These are phyloP conservation scores for Caenorhabditis becei DNA, from an alignment of 2,888 invertebrate species.

Conservation along the genomic window DNA sequence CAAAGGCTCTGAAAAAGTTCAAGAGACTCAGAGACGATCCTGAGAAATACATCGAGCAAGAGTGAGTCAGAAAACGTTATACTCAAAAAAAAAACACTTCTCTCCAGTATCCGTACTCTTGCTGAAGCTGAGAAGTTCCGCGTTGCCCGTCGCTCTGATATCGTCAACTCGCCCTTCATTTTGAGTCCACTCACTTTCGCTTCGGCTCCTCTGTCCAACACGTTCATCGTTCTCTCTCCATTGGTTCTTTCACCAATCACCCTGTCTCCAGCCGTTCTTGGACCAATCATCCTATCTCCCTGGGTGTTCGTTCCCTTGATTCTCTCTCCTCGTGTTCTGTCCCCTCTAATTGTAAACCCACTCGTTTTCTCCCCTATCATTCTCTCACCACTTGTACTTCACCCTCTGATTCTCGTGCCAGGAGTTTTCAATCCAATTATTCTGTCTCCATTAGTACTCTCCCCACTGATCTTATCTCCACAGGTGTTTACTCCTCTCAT, in stretches of 20 bases:
- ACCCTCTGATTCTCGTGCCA: conserved; percentile 76
- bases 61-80: conserved; percentile 52
- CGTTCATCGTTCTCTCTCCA: conserved; percentile 72
- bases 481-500: conserved; percentile 78
- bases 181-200: conserved; percentile 66
- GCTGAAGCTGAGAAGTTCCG: conserved; percentile 71
- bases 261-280: conserved; percentile 75
- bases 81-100: background rate
- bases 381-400: conserved; percentile 76
- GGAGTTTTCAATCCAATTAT: conserved; percentile 77
- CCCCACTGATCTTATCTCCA: conserved; percentile 78
- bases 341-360: conserved; percentile 74
- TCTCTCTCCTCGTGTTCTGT: conserved; percentile 77
- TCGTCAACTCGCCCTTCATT: conserved; percentile 70
- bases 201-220: conserved; percentile 67
- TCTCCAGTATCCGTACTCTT: conserved; percentile 68
- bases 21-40: conserved; percentile 67
- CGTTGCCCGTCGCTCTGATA: conserved; percentile 59
- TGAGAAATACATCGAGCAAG: conserved; percentile 65
- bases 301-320: conserved; percentile 78
- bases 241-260: conserved; percentile 76
- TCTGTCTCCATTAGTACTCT: conserved; percentile 76
- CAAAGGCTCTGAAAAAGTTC: conserved; percentile 62
- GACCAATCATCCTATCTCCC: conserved; percentile 79
- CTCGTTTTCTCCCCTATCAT: conserved; percentile 75